Evolutionary conservation across 1,140 invertebrate species (phyloP).

Genomic region (Armadillidium nasatum): DNA sequence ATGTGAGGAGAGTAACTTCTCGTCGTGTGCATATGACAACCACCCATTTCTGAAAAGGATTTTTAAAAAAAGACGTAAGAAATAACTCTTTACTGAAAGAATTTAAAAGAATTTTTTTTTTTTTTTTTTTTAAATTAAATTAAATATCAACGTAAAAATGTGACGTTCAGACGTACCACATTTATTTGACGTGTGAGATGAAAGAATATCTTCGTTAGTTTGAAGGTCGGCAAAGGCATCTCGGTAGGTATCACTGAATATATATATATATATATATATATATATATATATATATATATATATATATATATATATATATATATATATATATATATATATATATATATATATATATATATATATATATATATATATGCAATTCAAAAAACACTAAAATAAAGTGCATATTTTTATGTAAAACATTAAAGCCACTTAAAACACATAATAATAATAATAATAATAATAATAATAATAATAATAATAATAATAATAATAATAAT

Average conservation of each 20-base stretch:
- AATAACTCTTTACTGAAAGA: background rate
- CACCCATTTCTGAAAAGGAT: slow-evolving; percentile 34
- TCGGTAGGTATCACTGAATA: background rate
- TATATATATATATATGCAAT: background rate
- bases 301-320: slow-evolving; percentile 16
- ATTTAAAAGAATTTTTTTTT: no score
- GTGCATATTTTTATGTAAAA: background rate
- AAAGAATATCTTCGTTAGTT: background rate
- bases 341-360: slow-evolving; percentile 18
- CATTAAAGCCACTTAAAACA: no score
- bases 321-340: slow-evolving; percentile 20
- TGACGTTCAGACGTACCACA: background rate
- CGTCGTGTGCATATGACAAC: slow-evolving; percentile 56
- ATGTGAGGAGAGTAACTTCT: slow-evolving; percentile 73
- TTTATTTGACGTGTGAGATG: background rate
- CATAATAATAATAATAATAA: no score
- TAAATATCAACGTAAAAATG: background rate
- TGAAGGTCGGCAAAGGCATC: slow-evolving; percentile 4
- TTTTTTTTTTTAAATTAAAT: background rate
- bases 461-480: no score
- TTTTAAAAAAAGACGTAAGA: background rate
- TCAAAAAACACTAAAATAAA: no score
- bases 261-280: slow-evolving; percentile 17
- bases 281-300: slow-evolving; percentile 1
- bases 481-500: no score